These are phyloP conservation scores for Ariopsis seemanni DNA, from an alignment of 2,113 vertebrate genomes.

Conservation along the genomic window DNA sequence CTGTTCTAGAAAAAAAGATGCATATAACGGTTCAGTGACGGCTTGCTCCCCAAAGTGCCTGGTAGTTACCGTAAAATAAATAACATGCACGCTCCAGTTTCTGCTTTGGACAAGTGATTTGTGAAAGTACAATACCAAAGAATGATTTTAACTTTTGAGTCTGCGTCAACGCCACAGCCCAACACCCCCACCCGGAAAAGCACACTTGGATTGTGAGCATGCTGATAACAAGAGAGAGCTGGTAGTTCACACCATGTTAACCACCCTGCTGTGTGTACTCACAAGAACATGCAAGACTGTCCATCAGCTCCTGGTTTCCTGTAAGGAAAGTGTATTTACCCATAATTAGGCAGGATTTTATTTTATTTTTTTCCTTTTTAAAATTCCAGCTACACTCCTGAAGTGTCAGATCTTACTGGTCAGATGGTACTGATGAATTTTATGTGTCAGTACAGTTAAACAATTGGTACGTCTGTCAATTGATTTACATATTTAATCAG, in stretches of 20 bases:
- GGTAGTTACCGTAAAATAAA: neutral
- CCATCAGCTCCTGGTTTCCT: neutral
- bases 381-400: neutral
- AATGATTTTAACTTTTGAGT: neutral
- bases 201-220: constrained; percentile 11
- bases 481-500: too few species aligned
- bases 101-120: neutral
- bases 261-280: constrained; percentile 14
- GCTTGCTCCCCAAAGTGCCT: neutral
- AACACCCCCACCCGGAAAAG: neutral
- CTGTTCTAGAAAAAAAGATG: neutral
- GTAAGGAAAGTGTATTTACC: neutral
- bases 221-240: constrained; percentile 4
- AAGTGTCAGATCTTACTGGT: too few species aligned
- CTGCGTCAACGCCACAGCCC: neutral
- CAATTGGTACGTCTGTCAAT: too few species aligned
- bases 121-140: neutral
- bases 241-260: constrained; percentile 22
- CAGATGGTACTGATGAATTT: too few species aligned
- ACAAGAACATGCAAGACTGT: neutral
- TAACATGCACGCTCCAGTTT: neutral
- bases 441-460: too few species aligned
- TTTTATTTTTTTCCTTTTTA: neutral
- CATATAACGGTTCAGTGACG: neutral
- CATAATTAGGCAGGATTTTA: neutral